A percentile compares a stretch with the other conserved stretches of the same genome.
phyloP scores from a whole-genome alignment of 2,797 vertebrate species.

The Onychomys leucogaster region DNA sequence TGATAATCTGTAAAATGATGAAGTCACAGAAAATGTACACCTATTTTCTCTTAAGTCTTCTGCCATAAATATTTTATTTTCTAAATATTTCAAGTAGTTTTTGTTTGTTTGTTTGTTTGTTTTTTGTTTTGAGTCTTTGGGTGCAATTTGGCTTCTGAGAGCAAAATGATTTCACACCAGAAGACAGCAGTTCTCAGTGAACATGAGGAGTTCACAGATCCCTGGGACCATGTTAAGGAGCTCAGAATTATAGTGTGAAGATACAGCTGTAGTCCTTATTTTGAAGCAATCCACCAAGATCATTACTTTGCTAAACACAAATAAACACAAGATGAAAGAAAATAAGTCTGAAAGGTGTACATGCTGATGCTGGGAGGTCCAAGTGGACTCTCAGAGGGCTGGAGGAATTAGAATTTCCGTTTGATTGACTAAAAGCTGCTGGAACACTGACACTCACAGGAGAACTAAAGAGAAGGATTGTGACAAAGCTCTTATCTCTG shows the following conservation, averaged over 20 bases:
- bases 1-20: background rate
- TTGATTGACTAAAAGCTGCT: constrained; percentile 48
- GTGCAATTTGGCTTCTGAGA: background rate
- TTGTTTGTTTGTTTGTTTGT: no score
- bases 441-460: constrained; percentile 9
- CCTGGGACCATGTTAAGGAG: background rate
- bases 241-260: background rate
- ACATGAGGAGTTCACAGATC: background rate
- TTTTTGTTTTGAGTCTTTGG: no score
- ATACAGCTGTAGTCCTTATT: background rate
- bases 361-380: background rate
- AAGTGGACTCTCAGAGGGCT: background rate
- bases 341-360: background rate
- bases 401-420: background rate
- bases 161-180: background rate
- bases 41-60: background rate
- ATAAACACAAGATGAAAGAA: constrained; percentile 39
- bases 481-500: constrained; percentile 64
- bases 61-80: background rate
- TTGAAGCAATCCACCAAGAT: constrained; percentile 1
- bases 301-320: constrained; percentile 7
- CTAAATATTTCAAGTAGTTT: background rate
- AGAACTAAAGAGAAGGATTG: constrained; percentile 35
- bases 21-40: background rate
- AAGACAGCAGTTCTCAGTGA: background rate